Evolutionary conservation across 2,888 invertebrate species (phyloP).

Genomic region (Spilarctia lutea): DNA sequence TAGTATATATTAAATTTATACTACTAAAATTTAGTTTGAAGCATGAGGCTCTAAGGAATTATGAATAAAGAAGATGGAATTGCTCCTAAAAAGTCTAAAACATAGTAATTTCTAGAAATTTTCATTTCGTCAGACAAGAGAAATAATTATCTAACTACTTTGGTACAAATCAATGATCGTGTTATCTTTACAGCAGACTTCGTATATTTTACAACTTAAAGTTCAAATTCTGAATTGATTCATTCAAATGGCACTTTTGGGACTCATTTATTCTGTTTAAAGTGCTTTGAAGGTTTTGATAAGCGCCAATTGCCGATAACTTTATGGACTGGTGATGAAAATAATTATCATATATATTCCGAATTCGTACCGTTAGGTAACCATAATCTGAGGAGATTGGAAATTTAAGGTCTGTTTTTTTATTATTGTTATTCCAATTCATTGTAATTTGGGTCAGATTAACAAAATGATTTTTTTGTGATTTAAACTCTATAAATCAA

Average conservation of each 20-base stretch:
- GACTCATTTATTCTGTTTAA: conserved; percentile 23
- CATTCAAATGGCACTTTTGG: conserved; percentile 25
- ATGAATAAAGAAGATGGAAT: too few species aligned
- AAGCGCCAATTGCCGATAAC: conserved; percentile 15
- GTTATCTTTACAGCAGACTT: conserved; percentile 14
- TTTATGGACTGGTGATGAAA: conserved; percentile 19
- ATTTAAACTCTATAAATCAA: too few species aligned
- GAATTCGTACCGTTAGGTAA: not conserved
- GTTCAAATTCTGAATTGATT: conserved; percentile 25
- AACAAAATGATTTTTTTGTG: too few species aligned
- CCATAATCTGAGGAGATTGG: not conserved
- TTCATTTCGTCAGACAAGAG: not conserved
- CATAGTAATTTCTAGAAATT: not conserved
- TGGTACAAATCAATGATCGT: conserved; percentile 3
- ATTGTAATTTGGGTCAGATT: not conserved
- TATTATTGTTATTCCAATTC: not conserved
- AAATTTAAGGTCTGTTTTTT: not conserved
- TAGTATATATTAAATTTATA: too few species aligned
- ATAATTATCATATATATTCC: conserved; percentile 12
- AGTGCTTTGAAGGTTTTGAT: conserved; percentile 21
- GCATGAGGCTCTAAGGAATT: too few species aligned
- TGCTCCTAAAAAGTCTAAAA: too few species aligned
- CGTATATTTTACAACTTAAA: conserved; percentile 19
- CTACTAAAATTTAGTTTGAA: too few species aligned
- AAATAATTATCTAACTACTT: not conserved